A percentile compares a stretch with the other conserved stretches of the same genome.
phyloP scores from a whole-genome alignment of 1,140 invertebrate genomes.

The Coelopa frigida region DNA sequence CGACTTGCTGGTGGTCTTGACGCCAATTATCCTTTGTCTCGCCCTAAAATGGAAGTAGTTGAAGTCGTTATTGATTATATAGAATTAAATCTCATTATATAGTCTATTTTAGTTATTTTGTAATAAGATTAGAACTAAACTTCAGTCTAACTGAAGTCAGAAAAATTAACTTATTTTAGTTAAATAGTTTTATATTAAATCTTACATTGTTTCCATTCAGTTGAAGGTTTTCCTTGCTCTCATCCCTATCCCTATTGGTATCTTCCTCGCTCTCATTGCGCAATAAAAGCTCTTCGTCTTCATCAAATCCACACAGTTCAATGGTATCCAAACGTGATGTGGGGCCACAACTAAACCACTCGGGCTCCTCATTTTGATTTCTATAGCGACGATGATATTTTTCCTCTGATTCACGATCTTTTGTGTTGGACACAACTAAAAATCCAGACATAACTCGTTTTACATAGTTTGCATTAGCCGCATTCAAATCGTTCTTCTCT shows the following conservation, averaged over 20 bases:
- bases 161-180: background rate
- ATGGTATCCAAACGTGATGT: conserved; percentile 39
- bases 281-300: conserved; percentile 24
- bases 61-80: too few species aligned
- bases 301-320: conserved; percentile 38
- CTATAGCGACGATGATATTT: conserved; percentile 27
- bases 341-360: conserved; percentile 42
- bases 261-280: background rate
- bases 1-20: too few species aligned
- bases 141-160: too few species aligned
- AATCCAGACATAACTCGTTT: conserved; percentile 40
- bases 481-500: too few species aligned
- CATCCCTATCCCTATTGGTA: conserved; percentile 7
- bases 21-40: too few species aligned
- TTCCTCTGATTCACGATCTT: conserved; percentile 30
- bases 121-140: too few species aligned
- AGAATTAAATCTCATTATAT: too few species aligned
- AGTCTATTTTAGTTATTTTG: too few species aligned
- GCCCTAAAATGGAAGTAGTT: too few species aligned
- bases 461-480: conserved; percentile 35
- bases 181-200: background rate
- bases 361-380: conserved; percentile 33
- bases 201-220: conserved; percentile 10
- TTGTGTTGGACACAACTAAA: conserved; percentile 36
- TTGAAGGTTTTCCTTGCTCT: conserved; percentile 8